Evolutionary conservation across 2,888 invertebrate genomes (phyloP), one percentile per base, ranked within the genome.

Genomic region (Spialia ferax): DNA sequence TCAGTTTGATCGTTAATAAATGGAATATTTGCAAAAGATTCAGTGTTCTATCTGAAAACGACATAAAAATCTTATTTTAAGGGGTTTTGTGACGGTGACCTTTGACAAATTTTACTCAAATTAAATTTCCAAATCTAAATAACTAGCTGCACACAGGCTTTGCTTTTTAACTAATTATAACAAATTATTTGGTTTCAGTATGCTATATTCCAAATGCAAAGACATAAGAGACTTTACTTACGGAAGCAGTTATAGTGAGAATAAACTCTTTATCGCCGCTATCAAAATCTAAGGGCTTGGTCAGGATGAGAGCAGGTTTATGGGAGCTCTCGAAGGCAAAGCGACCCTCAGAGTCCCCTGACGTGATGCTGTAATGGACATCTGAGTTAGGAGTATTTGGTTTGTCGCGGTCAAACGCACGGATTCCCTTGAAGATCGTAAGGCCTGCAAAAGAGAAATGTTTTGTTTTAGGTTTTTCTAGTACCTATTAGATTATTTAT

Each of bases 361-460:
- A 94, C 11, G 95, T 93, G 80, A 98, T 96, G 76, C 96, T 96
- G 88, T 97, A 97, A 80, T 97, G 96, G 23, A 98, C 95, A 76
- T 97, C 97, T 0, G 97, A 97, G 88, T 98, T 98, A 0, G 97
- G 97, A 0, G 97, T 98, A 87, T 97, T 97, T 0, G 97, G 97
- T 84, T 97, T 97, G 85, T 98, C 98, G 5, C 96, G 95, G 87
- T 98, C 98, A 56, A 96, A 95, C 0, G 98, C 97, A 61, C 95
- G 95, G 73, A 98, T 97, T 13, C 96, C 96, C 74, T 96, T 95
- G 86, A 97, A 98, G 73, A 98, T 95, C 26, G 97, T 97, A 70
- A 97, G 93, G 68, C 97, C 98, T 96, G 91, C 38, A 85, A 48
- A 48, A 20, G 18, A 20, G 18, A 20, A 20, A 45, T 42, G 1